Conservation (phyloP, 1,140 invertebrate species). For the Ceratosolen fusciceps region DNA sequence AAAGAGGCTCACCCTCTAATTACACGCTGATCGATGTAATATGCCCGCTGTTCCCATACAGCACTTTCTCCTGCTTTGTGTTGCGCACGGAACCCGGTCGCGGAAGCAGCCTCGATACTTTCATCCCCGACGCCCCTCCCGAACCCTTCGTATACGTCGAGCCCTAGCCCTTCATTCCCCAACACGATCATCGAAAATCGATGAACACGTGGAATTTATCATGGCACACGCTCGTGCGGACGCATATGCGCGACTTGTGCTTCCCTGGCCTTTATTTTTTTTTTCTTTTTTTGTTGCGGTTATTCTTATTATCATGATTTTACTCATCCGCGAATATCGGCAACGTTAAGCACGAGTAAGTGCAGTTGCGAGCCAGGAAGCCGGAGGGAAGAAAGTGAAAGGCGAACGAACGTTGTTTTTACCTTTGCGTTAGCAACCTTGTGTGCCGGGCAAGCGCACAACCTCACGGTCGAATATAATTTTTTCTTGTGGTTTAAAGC, state of each 20-base stretch:
- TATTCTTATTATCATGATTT: conserved; percentile 41
- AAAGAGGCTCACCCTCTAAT: conserved; percentile 49
- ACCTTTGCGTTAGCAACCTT: not conserved
- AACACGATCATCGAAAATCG: conserved; percentile 35
- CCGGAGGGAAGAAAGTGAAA: not conserved
- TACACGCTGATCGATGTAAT: conserved; percentile 69
- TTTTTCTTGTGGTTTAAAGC: conserved; percentile 35
- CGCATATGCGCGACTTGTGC: not conserved
- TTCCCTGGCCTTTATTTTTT: not conserved
- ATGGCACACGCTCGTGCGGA: not conserved
- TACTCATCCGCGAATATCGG: not conserved
- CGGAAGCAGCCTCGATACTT: not conserved
- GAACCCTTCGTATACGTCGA: not conserved
- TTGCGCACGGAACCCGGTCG: not conserved
- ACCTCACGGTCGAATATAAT: not conserved
- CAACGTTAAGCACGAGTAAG: not conserved
- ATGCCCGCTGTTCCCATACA: conserved; percentile 53
- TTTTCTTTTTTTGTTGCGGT: too few relatives aligned
- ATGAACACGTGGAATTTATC: conserved; percentile 39
- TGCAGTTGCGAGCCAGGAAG: not conserved
- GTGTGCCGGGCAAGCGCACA: not conserved
- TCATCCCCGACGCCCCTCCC: too few relatives aligned
- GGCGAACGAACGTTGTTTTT: conserved; percentile 4
- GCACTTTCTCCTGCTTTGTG: conserved; percentile 49
- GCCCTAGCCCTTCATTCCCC: not conserved